Conservation (phyloP, 2,113 vertebrate genomes). For the Lanius collurio region DNA sequence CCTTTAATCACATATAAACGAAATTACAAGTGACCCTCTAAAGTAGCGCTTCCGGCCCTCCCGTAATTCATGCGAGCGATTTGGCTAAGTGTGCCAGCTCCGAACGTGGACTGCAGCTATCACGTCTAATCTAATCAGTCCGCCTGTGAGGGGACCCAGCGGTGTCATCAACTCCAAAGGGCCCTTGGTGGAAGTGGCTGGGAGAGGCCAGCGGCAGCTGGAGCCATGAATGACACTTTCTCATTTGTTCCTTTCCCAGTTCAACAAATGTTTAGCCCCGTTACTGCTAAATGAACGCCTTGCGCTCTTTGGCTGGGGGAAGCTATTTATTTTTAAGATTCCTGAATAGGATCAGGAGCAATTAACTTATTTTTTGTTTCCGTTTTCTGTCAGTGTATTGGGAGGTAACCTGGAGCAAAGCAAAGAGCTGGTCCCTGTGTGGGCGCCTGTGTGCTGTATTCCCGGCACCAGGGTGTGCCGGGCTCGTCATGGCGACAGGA, state of each 20-base stretch:
- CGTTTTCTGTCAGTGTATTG: not conserved
- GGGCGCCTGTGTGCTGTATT: not conserved
- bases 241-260: constrained; percentile 66
- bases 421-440: not conserved
- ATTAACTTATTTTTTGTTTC: constrained; percentile 48
- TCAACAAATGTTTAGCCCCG: constrained; percentile 34
- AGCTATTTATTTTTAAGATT: constrained; percentile 41
- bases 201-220: constrained; percentile 62
- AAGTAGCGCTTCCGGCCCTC: not conserved
- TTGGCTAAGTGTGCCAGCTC: constrained; percentile 4
- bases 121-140: constrained; percentile 39
- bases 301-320: not conserved
- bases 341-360: constrained; percentile 1
- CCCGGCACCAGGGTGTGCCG: not conserved
- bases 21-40: constrained; percentile 28
- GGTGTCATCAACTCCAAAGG: constrained; percentile 58
- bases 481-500: not conserved
- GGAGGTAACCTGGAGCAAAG: constrained; percentile 7
- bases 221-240: constrained; percentile 56
- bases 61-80: not conserved
- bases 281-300: constrained; percentile 18
- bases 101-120: not conserved
- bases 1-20: constrained; percentile 10
- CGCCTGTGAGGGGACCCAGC: constrained; percentile 35
- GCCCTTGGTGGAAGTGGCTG: constrained; percentile 64